Evolutionary conservation across 1,140 invertebrate genomes (phyloP).

Genomic region (Monomorium pharaonis): DNA sequence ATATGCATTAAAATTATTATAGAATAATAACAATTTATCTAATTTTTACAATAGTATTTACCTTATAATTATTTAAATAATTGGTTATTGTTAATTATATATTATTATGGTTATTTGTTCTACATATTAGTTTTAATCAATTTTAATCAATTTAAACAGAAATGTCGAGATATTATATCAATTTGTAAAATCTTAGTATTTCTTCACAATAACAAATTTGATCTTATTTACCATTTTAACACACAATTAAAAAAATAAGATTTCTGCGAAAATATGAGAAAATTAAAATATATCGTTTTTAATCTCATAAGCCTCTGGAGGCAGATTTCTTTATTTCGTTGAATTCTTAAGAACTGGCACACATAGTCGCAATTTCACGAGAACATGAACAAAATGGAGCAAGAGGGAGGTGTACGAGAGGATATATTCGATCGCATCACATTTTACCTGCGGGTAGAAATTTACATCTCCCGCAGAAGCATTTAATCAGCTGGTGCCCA

Average conservation of each 20-base stretch:
- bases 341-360: neutral
- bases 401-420: neutral
- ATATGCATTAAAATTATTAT: neutral
- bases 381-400: neutral
- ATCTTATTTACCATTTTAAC: neutral
- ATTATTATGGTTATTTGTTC: neutral
- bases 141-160: neutral
- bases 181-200: neutral
- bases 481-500: slow-evolving; percentile 72
- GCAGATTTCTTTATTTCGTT: neutral
- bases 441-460: slow-evolving; percentile 65
- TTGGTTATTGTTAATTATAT: neutral
- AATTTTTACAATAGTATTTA: neutral
- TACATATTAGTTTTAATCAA: neutral
- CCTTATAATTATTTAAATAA: neutral
- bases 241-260: neutral
- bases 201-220: neutral
- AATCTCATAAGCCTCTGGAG: neutral
- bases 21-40: neutral
- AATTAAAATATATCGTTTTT: neutral
- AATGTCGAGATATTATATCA: neutral
- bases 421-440: slow-evolving; percentile 41
- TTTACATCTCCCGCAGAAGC: slow-evolving; percentile 72
- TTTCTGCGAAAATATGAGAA: neutral
- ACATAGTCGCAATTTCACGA: neutral